Evolutionary conservation across 2,888 invertebrate species (phyloP).

Genomic region (Rhabditoides inermis): DNA sequence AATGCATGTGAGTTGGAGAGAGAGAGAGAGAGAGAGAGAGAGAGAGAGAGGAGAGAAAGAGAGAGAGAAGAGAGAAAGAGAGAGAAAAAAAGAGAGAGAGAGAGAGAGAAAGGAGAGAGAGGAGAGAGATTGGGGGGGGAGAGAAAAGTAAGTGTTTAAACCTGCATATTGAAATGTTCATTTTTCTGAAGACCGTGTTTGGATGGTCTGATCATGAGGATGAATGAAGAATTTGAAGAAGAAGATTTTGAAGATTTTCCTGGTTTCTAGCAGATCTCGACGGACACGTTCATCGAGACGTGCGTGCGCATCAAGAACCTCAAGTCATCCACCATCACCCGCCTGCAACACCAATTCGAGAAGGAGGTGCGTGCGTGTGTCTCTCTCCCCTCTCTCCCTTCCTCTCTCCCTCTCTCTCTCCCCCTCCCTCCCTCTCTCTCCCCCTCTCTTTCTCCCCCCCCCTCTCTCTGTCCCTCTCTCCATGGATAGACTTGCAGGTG

Average conservation of each 20-base stretch:
- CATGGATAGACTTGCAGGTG: slow-evolving; percentile 16
- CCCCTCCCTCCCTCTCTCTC: too few relatives aligned
- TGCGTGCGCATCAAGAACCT: slow-evolving; percentile 44
- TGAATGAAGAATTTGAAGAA: too few relatives aligned
- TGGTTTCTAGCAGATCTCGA: slow-evolving; percentile 31
- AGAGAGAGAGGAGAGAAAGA: background rate
- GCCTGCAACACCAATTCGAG: slow-evolving; percentile 38
- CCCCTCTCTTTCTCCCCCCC: too few relatives aligned
- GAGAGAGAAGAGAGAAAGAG: background rate
- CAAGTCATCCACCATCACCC: slow-evolving; percentile 39
- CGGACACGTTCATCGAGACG: slow-evolving; percentile 34
- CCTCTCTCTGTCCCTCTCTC: too few relatives aligned
- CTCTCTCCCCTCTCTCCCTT: too few relatives aligned
- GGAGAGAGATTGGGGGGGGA: background rate
- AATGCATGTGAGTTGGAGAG: background rate
- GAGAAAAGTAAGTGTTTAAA: background rate
- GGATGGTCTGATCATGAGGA: too few relatives aligned
- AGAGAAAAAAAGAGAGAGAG: background rate
- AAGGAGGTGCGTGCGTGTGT: slow-evolving; percentile 29
- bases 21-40: background rate
- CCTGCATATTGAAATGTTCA: background rate
- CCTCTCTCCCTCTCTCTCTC: too few relatives aligned
- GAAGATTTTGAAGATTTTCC: too few relatives aligned
- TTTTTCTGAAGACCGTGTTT: too few relatives aligned
- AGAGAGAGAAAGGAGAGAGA: background rate